These are phyloP conservation scores for Lamellibrachia columna DNA, from an alignment of 2,888 invertebrate species.

Conservation along the genomic window DNA sequence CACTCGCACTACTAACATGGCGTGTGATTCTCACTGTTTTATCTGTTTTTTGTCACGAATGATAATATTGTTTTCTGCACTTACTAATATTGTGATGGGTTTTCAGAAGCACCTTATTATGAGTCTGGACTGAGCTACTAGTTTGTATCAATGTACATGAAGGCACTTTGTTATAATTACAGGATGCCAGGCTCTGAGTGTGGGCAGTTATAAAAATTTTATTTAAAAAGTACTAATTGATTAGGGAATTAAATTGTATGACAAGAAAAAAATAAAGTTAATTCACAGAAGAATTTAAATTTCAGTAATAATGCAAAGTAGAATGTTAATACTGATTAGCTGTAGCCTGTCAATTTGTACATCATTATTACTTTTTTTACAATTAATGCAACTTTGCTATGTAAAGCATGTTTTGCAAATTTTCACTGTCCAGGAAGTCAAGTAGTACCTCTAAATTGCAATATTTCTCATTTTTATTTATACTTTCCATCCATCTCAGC, in stretches of 20 bases:
- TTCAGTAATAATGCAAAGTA: neutral
- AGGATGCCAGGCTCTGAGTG: neutral
- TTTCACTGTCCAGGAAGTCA: neutral
- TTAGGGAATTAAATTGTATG: neutral
- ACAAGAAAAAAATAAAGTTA: neutral
- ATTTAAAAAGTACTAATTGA: neutral
- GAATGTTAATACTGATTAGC: neutral
- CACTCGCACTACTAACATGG: neutral
- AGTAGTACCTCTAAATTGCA: no score
- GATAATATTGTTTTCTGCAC: neutral
- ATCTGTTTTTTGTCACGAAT: neutral
- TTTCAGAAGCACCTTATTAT: neutral
- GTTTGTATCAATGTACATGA: neutral
- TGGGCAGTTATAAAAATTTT: neutral
- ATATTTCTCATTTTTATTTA: no score
- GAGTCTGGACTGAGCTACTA: neutral
- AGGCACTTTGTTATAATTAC: neutral
- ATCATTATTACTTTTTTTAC: neutral
- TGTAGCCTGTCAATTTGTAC: neutral
- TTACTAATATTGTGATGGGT: neutral
- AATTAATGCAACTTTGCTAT: neutral
- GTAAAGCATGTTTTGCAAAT: neutral
- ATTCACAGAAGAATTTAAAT: neutral
- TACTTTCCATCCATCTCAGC: no score
- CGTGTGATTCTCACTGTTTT: neutral